Evolutionary conservation across 2,888 invertebrate species (phyloP).

Genomic region (Dasysyrphus albostriatus): DNA sequence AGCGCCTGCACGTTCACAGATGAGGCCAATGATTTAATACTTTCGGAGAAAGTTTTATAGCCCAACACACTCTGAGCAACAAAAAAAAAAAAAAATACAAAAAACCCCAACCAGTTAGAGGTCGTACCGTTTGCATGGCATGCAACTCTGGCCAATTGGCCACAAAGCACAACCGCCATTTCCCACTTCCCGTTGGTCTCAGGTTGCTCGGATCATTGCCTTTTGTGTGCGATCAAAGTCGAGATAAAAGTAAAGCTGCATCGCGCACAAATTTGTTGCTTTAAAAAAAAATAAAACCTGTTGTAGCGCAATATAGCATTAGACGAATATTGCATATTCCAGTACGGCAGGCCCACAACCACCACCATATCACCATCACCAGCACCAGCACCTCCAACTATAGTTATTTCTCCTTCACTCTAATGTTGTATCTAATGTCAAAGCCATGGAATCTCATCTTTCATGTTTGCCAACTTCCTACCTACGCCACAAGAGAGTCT

Average conservation of each 20-base stretch:
- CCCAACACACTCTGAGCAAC: slow-evolving; percentile 41
- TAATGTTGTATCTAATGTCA: slow-evolving; percentile 72
- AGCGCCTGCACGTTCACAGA: slow-evolving; percentile 61
- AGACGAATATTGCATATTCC: slow-evolving; percentile 45
- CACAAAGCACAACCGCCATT: slow-evolving; percentile 54
- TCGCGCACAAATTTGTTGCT: slow-evolving; percentile 29
- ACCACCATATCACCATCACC: neutral
- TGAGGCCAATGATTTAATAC: slow-evolving; percentile 75
- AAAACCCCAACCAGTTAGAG: slow-evolving; percentile 69
- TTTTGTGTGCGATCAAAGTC: slow-evolving; percentile 62
- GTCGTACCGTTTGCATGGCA: slow-evolving; percentile 59
- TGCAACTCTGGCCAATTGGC: slow-evolving; percentile 68
- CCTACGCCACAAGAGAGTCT: slow-evolving; percentile 14
- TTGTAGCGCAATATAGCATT: slow-evolving; percentile 57
- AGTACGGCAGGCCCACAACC: slow-evolving; percentile 25
- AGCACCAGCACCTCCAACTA: neutral
- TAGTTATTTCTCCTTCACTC: slow-evolving; percentile 63
- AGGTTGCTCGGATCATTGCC: slow-evolving; percentile 71
- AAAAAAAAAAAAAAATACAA: neutral
- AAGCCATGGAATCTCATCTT: slow-evolving; percentile 76
- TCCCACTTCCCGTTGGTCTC: slow-evolving; percentile 55
- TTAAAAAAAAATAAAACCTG: slow-evolving; percentile 58
- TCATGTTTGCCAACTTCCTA: slow-evolving; percentile 74
- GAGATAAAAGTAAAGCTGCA: slow-evolving; percentile 59
- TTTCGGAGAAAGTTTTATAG: slow-evolving; percentile 47